Base-by-base conservation (phyloP, 2,113 vertebrate species). In the Pituophis catenifer region DNA sequence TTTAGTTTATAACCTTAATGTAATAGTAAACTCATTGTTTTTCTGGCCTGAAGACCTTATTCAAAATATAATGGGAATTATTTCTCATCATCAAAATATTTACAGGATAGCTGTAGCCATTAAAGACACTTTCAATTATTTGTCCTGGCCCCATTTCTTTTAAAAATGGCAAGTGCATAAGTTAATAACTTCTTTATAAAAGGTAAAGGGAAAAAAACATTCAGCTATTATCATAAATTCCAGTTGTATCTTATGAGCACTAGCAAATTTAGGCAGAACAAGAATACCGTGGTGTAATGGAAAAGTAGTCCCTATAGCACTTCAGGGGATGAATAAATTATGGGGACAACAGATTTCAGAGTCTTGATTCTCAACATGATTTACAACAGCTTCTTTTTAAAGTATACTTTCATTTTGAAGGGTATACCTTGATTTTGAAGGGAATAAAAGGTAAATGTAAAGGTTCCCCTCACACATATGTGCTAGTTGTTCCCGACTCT, bases 41-140 rank as follows among this genome's bases (percentile, higher is more conserved):
- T 88, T 23, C 26, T 86, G 33, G 17, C 52, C 21, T 33, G 11
- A 87, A 50, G 13, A 58, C 3, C 8, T 94, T 54, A 92, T 50
- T 92, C 59, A 89, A 75, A 91, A 53, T 38, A 86, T 38, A 38
- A 93, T 62, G 85, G 59, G 88, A 57, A 55, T 93, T 92, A 91
- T 90, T 95, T 95, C 90, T 93, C 90, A 86, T 88, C 81, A 38
- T 7, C 85, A 57, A 93, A 93, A 93, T 88, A 94, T 94, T 96
- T 94, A 94, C 91, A 38, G 26, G 55, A 85, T 3, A 13, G 87
- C 90, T 26, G 53, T 59, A 89, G 87, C 86, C 86, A 88, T 93
- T 91, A 93, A 87, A 17, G 58, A 57, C 90, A 38, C 55, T 93
- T 93, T 54, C 88, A 92, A 90, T 94, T 94, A 95, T 92, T 93